Base-by-base conservation (phyloP, 1,140 invertebrate genomes). In the Helicoverpa armigera region DNA sequence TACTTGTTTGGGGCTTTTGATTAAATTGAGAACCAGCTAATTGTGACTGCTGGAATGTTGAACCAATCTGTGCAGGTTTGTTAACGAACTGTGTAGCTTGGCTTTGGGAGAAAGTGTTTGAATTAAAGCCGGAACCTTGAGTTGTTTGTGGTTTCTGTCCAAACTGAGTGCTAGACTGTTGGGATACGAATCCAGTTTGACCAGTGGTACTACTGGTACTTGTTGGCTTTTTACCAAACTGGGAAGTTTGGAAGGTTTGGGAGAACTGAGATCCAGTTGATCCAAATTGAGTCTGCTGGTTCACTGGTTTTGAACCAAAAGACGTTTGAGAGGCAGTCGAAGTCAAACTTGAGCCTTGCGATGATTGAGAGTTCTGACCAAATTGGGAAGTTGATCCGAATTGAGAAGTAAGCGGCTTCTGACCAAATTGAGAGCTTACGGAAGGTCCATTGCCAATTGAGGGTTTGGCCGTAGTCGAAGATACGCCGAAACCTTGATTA, bases 1-100 rank as follows among this genome's bases (percentile, higher is more conserved):
- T 31, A 61, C 67, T 60, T 18, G 54, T 43, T 11, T 76, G 58
- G 9, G 58, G 23, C 10, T 48, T 43, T 73, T 79, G 69, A 43
- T 50, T 29, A 43, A 74, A 31, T 43, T 74, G 56, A n/a, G 69
- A 69, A 0, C 67, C 50, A 53, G 67, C 23, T 16, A 18, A 67
- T 48, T 48, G 35, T 3, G 16, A 48, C 43, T 67, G 63, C 14
- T 16, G 63, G 5, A 16, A 50, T 16, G 31, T 67, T 1, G 35
- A n/a, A 43, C 61, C 61, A 43, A 14, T 29, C 10, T 31, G 54
- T 48, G 18, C n/a, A 53, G 60, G 74, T 43, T 77, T 54, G 4
- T 51, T n/a, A 3, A 13, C 51, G 16, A 56, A 56, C 4, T 73
- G 58, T 7, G 56, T 35, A 14, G 51, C 50, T 79, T 79, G 67